Percentiles rank a stretch among this genome's conserved stretches.
Evolutionary conservation across 1,140 invertebrate genomes (phyloP).

Genomic region (Acromyrmex charruanus): DNA sequence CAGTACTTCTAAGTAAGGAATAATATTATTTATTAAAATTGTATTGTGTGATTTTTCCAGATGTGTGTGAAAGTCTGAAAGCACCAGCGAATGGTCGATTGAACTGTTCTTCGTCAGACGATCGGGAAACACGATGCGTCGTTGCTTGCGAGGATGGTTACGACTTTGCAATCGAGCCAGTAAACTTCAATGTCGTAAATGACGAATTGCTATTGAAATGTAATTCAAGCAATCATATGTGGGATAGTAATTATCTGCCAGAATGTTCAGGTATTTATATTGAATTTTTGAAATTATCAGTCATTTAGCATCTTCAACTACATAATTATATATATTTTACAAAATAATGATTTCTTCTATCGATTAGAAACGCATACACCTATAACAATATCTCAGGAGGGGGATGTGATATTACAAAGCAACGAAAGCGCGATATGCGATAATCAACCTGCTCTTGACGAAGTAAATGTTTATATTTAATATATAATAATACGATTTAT

Average conservation of each 20-base stretch:
- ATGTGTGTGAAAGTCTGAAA: constrained; percentile 87
- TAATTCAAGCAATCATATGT: constrained; percentile 75
- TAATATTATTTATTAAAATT: background rate
- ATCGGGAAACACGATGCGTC: constrained; percentile 86
- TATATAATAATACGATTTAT: background rate
- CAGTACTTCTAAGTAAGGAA: too few relatives aligned
- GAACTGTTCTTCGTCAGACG: constrained; percentile 84
- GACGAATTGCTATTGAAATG: constrained; percentile 76
- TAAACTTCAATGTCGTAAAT: constrained; percentile 64
- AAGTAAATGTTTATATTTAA: constrained; percentile 65
- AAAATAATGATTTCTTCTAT: constrained; percentile 36
- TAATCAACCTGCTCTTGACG: constrained; percentile 73
- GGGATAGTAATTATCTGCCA: constrained; percentile 83
- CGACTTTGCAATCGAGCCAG: constrained; percentile 86
- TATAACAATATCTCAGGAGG: constrained; percentile 82
- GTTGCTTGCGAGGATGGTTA: constrained; percentile 89
- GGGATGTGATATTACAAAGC: constrained; percentile 80
- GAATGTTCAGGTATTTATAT: constrained; percentile 88
- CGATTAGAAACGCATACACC: constrained; percentile 80
- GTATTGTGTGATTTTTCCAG: constrained; percentile 66
- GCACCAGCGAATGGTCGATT: constrained; percentile 87
- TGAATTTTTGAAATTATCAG: constrained; percentile 3
- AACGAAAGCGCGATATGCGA: constrained; percentile 78
- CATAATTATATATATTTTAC: background rate
- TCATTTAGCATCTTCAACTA: background rate